Evolutionary conservation across 2,797 vertebrate genomes (phyloP).

Genomic region (Danio albolineatus): DNA sequence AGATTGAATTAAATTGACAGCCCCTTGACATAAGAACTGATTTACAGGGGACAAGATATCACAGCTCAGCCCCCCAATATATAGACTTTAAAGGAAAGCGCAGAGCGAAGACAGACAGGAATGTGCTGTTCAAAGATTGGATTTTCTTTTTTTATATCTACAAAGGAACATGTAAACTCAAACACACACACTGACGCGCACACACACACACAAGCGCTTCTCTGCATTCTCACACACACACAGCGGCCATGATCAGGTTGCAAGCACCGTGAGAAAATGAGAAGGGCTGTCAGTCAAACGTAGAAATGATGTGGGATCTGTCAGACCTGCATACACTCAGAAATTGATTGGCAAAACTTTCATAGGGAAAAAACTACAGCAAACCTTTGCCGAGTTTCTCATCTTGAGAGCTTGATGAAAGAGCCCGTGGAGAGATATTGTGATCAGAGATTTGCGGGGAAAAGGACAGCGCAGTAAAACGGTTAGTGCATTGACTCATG

Average conservation of each 20-base stretch:
- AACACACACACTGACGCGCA: constrained; percentile 42
- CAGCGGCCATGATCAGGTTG: constrained; percentile 47
- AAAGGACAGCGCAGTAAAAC: constrained; percentile 25
- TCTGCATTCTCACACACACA: constrained; percentile 16
- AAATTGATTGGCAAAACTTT: constrained; percentile 60
- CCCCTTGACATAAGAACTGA: constrained; percentile 54
- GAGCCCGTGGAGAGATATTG: constrained; percentile 27
- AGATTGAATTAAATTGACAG: constrained; percentile 61
- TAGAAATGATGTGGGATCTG: constrained; percentile 57
- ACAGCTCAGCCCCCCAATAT: constrained; percentile 59
- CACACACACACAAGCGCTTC: constrained; percentile 25
- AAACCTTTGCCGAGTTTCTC: constrained; percentile 40
- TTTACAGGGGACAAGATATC: constrained; percentile 59
- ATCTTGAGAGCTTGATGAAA: constrained; percentile 34
- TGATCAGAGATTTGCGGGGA: constrained; percentile 14
- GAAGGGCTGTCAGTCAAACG: constrained; percentile 59
- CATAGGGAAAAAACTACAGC: constrained; percentile 34
- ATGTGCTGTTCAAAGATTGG: constrained; percentile 57
- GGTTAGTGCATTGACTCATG: constrained; percentile 17
- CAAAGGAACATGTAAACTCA: constrained; percentile 49
- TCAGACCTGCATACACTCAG: constrained; percentile 53
- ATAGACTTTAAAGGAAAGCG: constrained; percentile 59
- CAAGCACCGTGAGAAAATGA: constrained; percentile 59
- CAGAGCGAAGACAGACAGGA: constrained; percentile 35
- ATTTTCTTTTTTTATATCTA: constrained; percentile 56